phyloP scores from a whole-genome alignment of 2,888 invertebrate species.

The Cheiracanthium punctorium region DNA sequence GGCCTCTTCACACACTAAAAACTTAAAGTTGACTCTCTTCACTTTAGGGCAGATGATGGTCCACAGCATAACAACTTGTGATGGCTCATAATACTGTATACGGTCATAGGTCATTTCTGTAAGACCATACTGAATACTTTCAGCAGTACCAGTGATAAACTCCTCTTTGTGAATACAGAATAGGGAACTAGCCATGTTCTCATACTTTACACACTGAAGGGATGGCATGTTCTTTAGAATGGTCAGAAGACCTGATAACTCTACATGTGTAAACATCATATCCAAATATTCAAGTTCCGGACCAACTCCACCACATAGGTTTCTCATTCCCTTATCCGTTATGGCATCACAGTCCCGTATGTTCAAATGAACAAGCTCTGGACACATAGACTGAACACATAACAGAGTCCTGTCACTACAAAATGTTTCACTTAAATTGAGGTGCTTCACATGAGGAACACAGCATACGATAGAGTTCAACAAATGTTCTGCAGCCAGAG shows the following conservation, averaged over 20 bases:
- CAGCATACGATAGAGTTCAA: slow-evolving; percentile 37
- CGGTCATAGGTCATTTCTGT: slow-evolving; percentile 5
- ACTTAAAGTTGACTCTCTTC: slow-evolving; percentile 7
- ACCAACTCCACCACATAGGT: not conserved
- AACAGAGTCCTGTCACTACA: not conserved
- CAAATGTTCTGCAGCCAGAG: not conserved
- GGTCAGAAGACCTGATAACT: not conserved
- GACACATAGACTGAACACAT: slow-evolving; percentile 26
- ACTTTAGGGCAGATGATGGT: slow-evolving; percentile 23
- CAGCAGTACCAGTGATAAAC: not conserved
- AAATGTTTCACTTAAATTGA: slow-evolving; percentile 15
- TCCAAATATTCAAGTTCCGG: slow-evolving; percentile 20
- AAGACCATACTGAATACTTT: not conserved
- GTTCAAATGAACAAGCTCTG: slow-evolving; percentile 14
- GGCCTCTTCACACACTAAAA: not conserved
- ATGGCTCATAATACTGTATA: not conserved
- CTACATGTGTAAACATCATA: not conserved
- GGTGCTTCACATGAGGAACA: slow-evolving; percentile 18
- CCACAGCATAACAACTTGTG: slow-evolving; percentile 5
- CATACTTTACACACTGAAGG: slow-evolving; percentile 15
- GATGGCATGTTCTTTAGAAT: slow-evolving; percentile 21
- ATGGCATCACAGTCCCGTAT: not conserved
- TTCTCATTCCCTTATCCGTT: slow-evolving; percentile 14
- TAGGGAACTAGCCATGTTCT: not conserved
- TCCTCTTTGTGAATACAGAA: not conserved